Base-by-base conservation (phyloP, 2,888 invertebrate species). In the Xanthostigma xanthostigma region DNA sequence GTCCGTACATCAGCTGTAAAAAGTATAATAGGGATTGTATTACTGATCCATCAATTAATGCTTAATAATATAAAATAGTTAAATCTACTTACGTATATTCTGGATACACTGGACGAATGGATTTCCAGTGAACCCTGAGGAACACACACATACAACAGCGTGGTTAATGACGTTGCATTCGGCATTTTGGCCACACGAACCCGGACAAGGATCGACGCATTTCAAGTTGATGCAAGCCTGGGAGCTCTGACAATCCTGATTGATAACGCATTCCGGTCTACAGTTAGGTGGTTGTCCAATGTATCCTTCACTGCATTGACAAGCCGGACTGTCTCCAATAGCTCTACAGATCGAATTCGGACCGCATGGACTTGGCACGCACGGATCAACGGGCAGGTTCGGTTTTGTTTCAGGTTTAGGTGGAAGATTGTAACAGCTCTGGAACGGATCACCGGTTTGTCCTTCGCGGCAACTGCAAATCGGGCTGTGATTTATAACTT, bases 131-230 rank as follows among this genome's bases (percentile, higher is more conserved):
- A 74, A 88, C 55, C 84, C 85, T 36, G 73, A 66, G 33, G 75
- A 73, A 60, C 92, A 93, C 8, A 78, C 81, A 60, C 91, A 91
- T 1, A 84, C 82, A 0, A 88, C 87, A 1, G 83, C 81, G 59
- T 89, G 86, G 53, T 82, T 81, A 8, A 87, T 80, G 17, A 89
- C 80, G 45, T 79, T 73, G 59, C 89, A 90, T 57, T 85, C 84
- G 6, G 88, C 83, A 60, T 84, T 81, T 11, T 80, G 70, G 40
- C 88, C 88, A 64, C 89, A 89, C 35, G 83, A 82, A 38, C 84
- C 86, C 40, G 84, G 83, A 57, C 89, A 90, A 9, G 88, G 88
- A 69, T 89, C 84, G 54, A 74, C 72, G 61, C 89, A 90, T 68
- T 81, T 84, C 55, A 83, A 81, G 62, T 84, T 84, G 47, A 87